phyloP scores from a whole-genome alignment of 2,888 invertebrate genomes.

The Gymnoscelis rufifasciata region DNA sequence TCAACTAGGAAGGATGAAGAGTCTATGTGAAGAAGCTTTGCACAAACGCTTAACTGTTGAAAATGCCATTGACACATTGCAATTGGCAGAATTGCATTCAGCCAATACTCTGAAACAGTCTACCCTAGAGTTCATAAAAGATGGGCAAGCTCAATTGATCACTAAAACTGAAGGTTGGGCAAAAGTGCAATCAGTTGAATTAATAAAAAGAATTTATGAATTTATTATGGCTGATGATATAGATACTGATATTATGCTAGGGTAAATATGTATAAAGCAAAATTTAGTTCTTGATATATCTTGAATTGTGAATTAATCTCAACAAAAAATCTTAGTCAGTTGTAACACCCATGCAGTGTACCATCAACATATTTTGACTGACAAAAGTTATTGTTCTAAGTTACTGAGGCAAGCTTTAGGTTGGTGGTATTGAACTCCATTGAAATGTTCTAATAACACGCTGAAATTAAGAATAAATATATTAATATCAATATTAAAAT shows the following conservation, averaged over 20 bases:
- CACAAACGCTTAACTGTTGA: conserved; percentile 67
- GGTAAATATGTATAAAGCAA: too few species aligned
- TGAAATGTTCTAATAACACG: too few species aligned
- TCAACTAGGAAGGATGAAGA: conserved; percentile 61
- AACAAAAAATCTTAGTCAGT: too few species aligned
- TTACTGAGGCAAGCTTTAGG: too few species aligned
- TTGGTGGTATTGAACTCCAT: too few species aligned
- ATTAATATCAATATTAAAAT: too few species aligned
- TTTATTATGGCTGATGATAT: conserved; percentile 63
- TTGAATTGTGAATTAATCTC: too few species aligned
- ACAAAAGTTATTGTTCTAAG: too few species aligned
- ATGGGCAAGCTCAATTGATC: conserved; percentile 65
- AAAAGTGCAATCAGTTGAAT: conserved; percentile 59
- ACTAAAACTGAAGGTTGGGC: conserved; percentile 68
- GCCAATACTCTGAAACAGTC: conserved; percentile 56
- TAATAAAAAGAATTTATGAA: conserved; percentile 67
- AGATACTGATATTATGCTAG: conserved; percentile 43
- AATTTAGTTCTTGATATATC: too few species aligned
- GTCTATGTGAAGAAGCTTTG: conserved; percentile 64
- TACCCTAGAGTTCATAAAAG: conserved; percentile 67
- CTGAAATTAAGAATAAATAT: too few species aligned
- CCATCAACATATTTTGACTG: too few species aligned
- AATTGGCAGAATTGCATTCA: conserved; percentile 65
- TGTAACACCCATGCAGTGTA: too few species aligned
- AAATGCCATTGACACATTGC: conserved; percentile 66